phyloP scores from a whole-genome alignment of 2,888 invertebrate genomes.

The Enchytraeus crypticus region DNA sequence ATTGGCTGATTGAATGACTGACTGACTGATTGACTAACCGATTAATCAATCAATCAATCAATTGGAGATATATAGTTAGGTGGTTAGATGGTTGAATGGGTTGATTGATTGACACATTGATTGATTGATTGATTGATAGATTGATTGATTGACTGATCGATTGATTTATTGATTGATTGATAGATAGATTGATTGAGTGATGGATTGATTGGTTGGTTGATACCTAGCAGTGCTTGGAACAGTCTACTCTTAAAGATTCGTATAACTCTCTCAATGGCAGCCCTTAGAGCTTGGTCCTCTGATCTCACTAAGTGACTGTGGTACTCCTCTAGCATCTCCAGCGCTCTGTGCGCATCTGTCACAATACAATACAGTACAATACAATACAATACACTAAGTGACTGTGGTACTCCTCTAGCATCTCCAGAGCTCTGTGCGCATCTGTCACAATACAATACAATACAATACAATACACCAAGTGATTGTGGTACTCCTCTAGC shows the following conservation, averaged over 20 bases:
- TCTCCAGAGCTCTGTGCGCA: slow-evolving; percentile 93
- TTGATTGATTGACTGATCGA: too few relatives aligned
- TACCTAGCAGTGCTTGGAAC: slow-evolving; percentile 94
- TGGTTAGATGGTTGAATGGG: too few relatives aligned
- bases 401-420: slow-evolving; percentile 94
- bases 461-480: slow-evolving; percentile 58
- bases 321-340: slow-evolving; percentile 96
- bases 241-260: slow-evolving; percentile 94
- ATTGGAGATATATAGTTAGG: too few relatives aligned
- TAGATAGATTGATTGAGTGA: too few relatives aligned
- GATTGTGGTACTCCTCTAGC: slow-evolving; percentile 93
- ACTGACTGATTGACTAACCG: too few relatives aligned
- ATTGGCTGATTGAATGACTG: too few relatives aligned
- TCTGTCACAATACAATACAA: slow-evolving; percentile 29
- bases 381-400: slow-evolving; percentile 68
- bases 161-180: too few relatives aligned
- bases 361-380: not conserved
- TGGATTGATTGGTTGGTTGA: too few relatives aligned
- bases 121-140: too few relatives aligned
- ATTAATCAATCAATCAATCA: too few relatives aligned
- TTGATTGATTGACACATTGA: too few relatives aligned
- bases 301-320: slow-evolving; percentile 86
- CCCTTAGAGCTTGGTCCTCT: slow-evolving; percentile 85
- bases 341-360: slow-evolving; percentile 76
- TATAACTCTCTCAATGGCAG: slow-evolving; percentile 94